phyloP scores from a whole-genome alignment of 2,888 invertebrate species.

The Bellardia bayeri region DNA sequence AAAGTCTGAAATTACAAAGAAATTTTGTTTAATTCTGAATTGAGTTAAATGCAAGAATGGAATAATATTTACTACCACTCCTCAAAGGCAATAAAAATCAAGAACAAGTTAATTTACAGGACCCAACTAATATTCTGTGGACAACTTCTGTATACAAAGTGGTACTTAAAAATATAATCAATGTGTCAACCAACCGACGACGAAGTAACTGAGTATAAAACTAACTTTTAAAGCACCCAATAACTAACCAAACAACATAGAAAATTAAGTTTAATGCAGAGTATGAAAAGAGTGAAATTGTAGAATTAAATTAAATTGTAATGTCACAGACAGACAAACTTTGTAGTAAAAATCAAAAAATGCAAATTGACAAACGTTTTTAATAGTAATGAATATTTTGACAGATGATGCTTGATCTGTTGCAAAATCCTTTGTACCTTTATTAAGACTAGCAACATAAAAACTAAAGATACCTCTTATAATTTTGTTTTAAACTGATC shows the following conservation, averaged over 20 bases:
- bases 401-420: too few relatives aligned
- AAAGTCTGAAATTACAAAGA: constrained; percentile 34
- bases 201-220: constrained; percentile 16
- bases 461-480: too few relatives aligned
- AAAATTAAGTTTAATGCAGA: not conserved
- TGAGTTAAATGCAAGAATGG: not conserved
- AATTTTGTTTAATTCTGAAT: constrained; percentile 1
- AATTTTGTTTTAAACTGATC: too few relatives aligned
- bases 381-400: too few relatives aligned
- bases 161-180: constrained; percentile 34
- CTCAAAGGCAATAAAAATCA: constrained; percentile 45
- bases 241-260: constrained; percentile 7
- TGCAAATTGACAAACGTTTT: too few relatives aligned
- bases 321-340: too few relatives aligned
- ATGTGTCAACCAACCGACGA: constrained; percentile 24
- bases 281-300: constrained; percentile 21
- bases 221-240: constrained; percentile 17
- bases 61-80: not conserved
- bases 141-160: constrained; percentile 24
- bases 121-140: constrained; percentile 22
- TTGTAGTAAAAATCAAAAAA: too few relatives aligned
- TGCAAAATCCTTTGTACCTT: too few relatives aligned
- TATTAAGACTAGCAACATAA: too few relatives aligned
- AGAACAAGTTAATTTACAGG: constrained; percentile 47
- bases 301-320: not conserved